Base-by-base conservation (phyloP, 1,140 invertebrate species). In the Euschistus heros region DNA sequence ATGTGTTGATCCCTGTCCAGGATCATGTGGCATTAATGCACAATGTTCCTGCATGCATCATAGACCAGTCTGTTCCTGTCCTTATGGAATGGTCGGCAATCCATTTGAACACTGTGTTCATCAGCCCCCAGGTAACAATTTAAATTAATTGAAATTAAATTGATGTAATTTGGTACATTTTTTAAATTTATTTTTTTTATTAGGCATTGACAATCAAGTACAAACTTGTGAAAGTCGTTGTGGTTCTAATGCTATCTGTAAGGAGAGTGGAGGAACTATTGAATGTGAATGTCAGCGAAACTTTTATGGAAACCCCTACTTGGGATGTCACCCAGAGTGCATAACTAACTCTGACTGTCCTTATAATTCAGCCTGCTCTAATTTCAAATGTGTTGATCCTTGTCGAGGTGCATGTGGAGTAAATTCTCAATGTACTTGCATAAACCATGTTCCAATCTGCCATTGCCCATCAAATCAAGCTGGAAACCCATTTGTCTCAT, bases 11-110 rank as follows among this genome's bases (percentile, higher is more conserved):
- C 89, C 89, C 42, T 93, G 90, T 71, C 82, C 83, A 22, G 89
- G 89, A 42, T 86, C 88, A 0, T 93, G 91, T 74, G 88, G 88
- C 50, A 78, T 84, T 52, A 88, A 89, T 73, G 87, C 90, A 46
- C 74, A 84, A 57, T 94, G 91, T 72, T 77, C 79, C 54, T 86
- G 87, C 1, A 81, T 89, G 62, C 79, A 84, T 63, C 89, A 92
- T 71, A 81, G 84, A 66, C 87, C 89, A 15, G 81, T 90, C 22
- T 93, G 90, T 73, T 80, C 79, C 24, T 92, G 89, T 74, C 82
- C 81, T 59, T 71, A 77, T 30, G 86, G 85, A 62, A 81, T 87
- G 46, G 78, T 82, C 70, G 91, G 91, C 69, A 91, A 92, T 79
- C 89, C 91, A 6, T 90, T 87, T 72, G 86, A 87, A 72, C 83